A percentile compares a stretch with the other conserved stretches of the same genome.
Evolutionary conservation across 2,888 invertebrate species (phyloP).

Genomic region (Drosophila mimetica): DNA sequence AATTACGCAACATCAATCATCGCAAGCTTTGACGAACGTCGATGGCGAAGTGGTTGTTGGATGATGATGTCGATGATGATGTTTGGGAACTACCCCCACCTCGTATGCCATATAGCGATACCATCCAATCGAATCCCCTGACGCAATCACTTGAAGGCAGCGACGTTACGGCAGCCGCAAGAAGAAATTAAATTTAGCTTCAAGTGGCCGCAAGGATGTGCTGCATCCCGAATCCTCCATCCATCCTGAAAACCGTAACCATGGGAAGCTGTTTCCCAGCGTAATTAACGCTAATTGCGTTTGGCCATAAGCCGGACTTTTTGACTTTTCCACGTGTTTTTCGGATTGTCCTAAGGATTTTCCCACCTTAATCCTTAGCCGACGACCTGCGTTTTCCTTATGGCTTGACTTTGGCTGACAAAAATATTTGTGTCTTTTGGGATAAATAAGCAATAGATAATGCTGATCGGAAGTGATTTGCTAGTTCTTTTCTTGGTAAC

Average conservation of each 20-base stretch:
- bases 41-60: conserved; percentile 48
- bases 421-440: conserved; percentile 27
- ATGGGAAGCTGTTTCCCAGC: conserved; percentile 56
- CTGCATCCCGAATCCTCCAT: conserved; percentile 23
- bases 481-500: conserved; percentile 16
- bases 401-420: conserved; percentile 57
- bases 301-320: conserved; percentile 70
- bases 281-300: conserved; percentile 76
- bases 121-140: conserved; percentile 67
- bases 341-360: conserved; percentile 64
- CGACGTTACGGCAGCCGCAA: conserved; percentile 73
- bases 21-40: conserved; percentile 72
- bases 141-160: conserved; percentile 64
- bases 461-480: conserved; percentile 38
- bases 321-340: conserved; percentile 75
- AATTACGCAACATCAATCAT: conserved; percentile 83
- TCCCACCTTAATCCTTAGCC: conserved; percentile 53
- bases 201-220: conserved; percentile 76
- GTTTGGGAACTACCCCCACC: conserved; percentile 54
- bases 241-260: conserved; percentile 31
- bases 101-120: conserved; percentile 12
- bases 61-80: conserved; percentile 49
- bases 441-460: conserved; percentile 38
- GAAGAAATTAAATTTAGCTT: conserved; percentile 77
- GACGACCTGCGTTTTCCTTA: conserved; percentile 51